Evolutionary conservation across 1,140 invertebrate genomes (phyloP), one percentile per base, ranked within the genome.

Genomic region (Mactra quadrangularis): DNA sequence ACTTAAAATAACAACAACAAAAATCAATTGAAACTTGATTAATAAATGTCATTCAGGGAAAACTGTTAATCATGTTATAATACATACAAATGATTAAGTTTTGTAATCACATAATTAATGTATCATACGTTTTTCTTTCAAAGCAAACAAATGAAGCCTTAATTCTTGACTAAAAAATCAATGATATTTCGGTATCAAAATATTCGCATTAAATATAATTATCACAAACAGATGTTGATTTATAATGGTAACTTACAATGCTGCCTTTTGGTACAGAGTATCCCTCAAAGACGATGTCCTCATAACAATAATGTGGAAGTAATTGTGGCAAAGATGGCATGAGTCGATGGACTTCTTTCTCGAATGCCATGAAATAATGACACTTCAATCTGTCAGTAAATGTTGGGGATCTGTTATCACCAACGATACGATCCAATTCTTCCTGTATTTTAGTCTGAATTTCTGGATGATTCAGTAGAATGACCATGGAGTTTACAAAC

Each of bases 271-370:
- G 9, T 33, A 78, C 62, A 31, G 35, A 22, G 47, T 52, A 78
- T 19, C 57, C 59, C 11, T 78, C 75, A 27, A 78, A 50, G 9
- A 50, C 41, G 60, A 78, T 60, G 45, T 66, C 59, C 31, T 38
- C 25, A 3, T 41, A 35, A 31, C 41, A 66, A 0, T 33, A 13
- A 27, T 78, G 75, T 13, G 75, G 75, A 7, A 78, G 22, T 15
- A 31, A 15, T 1, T 66, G 29, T 35, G 75, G 75, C 11, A 45
- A 41, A 11, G 38, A 27, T 22, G 75, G 55, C 0, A 57, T 31
- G 29, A 47, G 66, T 15, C 75, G 75, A 57, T 55, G 55, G 1
- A 78, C 60, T 41, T 78, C 75, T 59, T 64, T 38, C 27, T 60
- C 29, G 22, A 78, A 57, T 17, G 75, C 75, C 47, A 62, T 33